A percentile compares a stretch with the other conserved stretches of the same genome.
phyloP scores from a whole-genome alignment of 2,888 invertebrate species.

The Heliconius hortense region DNA sequence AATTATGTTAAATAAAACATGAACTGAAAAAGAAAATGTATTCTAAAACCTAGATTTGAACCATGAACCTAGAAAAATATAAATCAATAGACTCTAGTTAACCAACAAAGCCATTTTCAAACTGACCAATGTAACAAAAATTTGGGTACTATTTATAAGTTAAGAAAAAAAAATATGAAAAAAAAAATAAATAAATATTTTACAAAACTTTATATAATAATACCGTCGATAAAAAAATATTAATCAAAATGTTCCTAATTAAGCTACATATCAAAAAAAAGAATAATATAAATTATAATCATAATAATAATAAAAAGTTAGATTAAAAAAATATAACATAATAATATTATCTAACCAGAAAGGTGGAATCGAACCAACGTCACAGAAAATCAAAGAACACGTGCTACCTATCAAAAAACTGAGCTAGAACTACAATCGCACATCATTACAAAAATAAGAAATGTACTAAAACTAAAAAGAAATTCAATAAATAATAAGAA shows the following conservation, averaged over 20 bases:
- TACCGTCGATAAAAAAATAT: background rate
- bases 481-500: background rate
- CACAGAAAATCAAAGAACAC: slow-evolving; percentile 31
- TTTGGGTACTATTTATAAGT: slow-evolving; percentile 29
- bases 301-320: background rate
- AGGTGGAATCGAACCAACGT: slow-evolving; percentile 39
- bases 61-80: slow-evolving; percentile 36
- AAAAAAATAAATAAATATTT: slow-evolving; percentile 22
- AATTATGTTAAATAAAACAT: slow-evolving; percentile 34
- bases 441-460: background rate
- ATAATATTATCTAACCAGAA: background rate
- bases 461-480: background rate
- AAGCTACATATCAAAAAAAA: slow-evolving; percentile 28
- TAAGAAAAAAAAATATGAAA: slow-evolving; percentile 25
- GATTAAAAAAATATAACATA: background rate
- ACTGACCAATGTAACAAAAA: fast-evolving
- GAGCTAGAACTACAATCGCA: background rate
- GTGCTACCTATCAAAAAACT: slow-evolving; percentile 34
- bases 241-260: background rate
- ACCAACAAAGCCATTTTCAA: slow-evolving; percentile 26
- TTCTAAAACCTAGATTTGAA: slow-evolving; percentile 38
- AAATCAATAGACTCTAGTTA: background rate
- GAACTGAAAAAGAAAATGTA: slow-evolving; percentile 31
- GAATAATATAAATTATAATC: background rate
- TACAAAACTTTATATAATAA: background rate